phyloP scores from a whole-genome alignment of 2,113 vertebrate species.

The Notarius quadriscutis region DNA sequence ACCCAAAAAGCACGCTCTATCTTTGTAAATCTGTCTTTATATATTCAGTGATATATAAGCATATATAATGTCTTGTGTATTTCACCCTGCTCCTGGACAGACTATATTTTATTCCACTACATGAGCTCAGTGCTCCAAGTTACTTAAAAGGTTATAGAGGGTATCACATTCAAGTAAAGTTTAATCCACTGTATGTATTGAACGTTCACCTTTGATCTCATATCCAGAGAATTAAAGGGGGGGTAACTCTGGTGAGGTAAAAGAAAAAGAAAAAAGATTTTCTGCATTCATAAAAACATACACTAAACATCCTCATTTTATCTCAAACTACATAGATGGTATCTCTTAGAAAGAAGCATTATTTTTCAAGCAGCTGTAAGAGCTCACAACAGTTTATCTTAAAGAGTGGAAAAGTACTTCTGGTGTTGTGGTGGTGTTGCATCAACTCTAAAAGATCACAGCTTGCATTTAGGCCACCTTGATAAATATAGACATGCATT shows the following conservation, averaged over 20 bases:
- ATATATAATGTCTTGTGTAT: background rate
- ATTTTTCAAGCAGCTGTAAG: background rate
- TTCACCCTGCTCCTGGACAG: background rate
- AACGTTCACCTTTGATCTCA: background rate
- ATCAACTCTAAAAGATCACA: constrained; percentile 48
- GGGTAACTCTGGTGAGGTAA: background rate
- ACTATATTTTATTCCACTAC: background rate
- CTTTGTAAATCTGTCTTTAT: background rate
- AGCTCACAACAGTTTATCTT: background rate
- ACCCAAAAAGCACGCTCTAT: too few relatives aligned
- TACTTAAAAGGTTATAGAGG: background rate
- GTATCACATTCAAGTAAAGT: background rate
- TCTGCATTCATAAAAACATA: background rate
- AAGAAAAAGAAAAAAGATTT: background rate
- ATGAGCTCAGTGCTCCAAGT: background rate
- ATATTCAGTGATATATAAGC: background rate
- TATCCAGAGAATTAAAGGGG: background rate
- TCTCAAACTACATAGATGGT: background rate
- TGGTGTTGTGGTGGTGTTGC: constrained; percentile 13
- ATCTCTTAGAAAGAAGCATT: background rate
- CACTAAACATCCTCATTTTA: background rate
- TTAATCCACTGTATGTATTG: background rate
- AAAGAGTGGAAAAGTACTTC: constrained; percentile 38
- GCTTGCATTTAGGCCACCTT: constrained; percentile 46
- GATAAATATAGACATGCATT: constrained; percentile 70